Percentiles rank a stretch among this genome's conserved stretches.
These are phyloP conservation scores for Eulemur mongoz DNA, from an alignment of 2,797 vertebrate genomes.

Conservation along the genomic window DNA sequence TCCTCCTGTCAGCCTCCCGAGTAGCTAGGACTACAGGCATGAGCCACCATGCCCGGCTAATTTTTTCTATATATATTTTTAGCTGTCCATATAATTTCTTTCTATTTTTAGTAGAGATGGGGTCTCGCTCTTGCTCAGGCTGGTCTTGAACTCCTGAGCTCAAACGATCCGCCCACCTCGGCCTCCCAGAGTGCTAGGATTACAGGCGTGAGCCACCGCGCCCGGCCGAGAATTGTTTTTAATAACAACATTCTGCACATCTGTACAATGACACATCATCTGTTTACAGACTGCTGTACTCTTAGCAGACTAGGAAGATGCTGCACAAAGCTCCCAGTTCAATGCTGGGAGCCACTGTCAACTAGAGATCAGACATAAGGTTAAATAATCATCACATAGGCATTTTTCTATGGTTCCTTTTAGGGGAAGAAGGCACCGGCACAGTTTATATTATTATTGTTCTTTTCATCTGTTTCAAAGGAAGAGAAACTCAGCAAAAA, in stretches of 20 bases:
- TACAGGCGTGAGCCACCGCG: too few relatives aligned
- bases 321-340: not conserved
- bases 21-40: too few relatives aligned
- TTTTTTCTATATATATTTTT: too few relatives aligned
- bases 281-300: not conserved
- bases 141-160: too few relatives aligned
- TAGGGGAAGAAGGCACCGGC: not conserved
- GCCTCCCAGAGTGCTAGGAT: too few relatives aligned
- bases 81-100: too few relatives aligned
- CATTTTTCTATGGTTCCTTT: not conserved
- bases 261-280: not conserved
- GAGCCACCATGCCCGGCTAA: too few relatives aligned
- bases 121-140: too few relatives aligned
- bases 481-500: conserved; percentile 6
- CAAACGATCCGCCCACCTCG: too few relatives aligned
- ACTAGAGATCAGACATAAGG: not conserved
- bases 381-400: not conserved
- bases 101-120: too few relatives aligned
- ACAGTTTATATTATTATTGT: not conserved
- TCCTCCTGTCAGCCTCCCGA: too few relatives aligned
- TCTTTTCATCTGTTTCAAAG: not conserved
- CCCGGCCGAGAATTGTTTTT: not conserved
- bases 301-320: not conserved
- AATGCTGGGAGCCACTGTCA: not conserved
- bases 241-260: not conserved